Base-by-base conservation (phyloP, 2,797 vertebrate species). In the Semotilus atromaculatus region DNA sequence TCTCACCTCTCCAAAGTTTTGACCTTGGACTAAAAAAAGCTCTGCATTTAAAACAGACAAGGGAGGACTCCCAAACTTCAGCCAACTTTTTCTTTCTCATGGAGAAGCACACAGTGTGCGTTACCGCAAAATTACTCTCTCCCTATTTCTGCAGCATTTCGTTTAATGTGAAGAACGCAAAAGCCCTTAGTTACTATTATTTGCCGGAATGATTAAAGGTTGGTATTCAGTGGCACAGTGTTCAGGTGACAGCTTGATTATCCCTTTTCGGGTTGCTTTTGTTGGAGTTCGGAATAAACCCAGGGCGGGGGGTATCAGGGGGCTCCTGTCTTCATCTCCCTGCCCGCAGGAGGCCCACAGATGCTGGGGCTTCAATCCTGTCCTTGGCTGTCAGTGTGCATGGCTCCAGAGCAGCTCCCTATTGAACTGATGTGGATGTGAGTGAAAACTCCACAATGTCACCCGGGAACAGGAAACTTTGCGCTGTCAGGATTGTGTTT, bases 231-330 rank as follows among this genome's bases (percentile, higher is more conserved):
- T 83, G 89, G 0, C 0, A 86, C 80, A 86, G 80, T 66, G 75
- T 90, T 86, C 91, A 79, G 75, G 83, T 93, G 93, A 92, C 93
- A 93, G 91, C 88, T 87, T 91, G 90, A 95, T 95, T 93, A 92
- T 93, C 87, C 86, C 31, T 79, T 76, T 82, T 87, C 86, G 89
- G 89, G 85, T 91, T 91, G 89, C 86, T 75, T 85, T 89, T 94
- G 90, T 92, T 90, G 89, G 84, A 92, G 85, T 43, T 89, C 89
- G 86, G 90, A 91, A 93, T 89, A 91, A 93, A 89, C 68, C 91
- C 92, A 84, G 91, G 75, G 83, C 55, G 90, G 83, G 80, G 51
- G 79, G 36, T 34, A 51, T 45, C 16, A n/a, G 21, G 43, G 34
- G 58, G 45, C 75, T 84, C 84, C 89, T 93, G 92, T 94, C 92